These are phyloP conservation scores for Chorisops tibialis DNA, from an alignment of 2,888 invertebrate genomes.

Conservation along the genomic window DNA sequence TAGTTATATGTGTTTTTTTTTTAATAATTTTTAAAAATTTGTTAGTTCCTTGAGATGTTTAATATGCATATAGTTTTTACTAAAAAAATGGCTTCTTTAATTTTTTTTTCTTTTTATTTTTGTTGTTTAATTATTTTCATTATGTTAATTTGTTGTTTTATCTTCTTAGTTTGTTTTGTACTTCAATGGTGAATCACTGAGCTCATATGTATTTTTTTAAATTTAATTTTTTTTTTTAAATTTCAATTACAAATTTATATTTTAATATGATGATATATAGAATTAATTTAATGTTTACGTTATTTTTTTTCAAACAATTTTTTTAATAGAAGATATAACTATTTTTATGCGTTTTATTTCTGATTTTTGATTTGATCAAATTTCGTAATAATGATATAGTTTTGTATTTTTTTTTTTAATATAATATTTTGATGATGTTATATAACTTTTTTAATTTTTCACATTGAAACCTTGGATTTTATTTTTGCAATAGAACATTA, in stretches of 20 bases:
- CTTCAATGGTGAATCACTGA: constrained; percentile 55
- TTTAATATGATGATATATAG: constrained; percentile 6
- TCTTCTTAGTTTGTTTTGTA: constrained; percentile 43
- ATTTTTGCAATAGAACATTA: background rate
- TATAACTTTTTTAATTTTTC: background rate
- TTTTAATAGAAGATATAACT: background rate
- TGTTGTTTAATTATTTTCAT: background rate
- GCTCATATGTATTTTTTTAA: constrained; percentile 35
- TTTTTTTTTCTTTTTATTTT: background rate
- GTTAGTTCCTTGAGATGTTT: background rate
- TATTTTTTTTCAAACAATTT: constrained; percentile 27
- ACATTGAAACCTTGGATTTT: constrained; percentile 17
- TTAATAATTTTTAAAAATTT: background rate
- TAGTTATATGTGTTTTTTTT: constrained; percentile 13
- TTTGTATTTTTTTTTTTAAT: background rate
- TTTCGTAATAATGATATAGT: constrained; percentile 4
- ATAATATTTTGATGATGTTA: background rate
- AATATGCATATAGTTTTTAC: background rate
- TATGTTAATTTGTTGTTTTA: background rate
- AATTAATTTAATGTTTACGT: constrained; percentile 25
- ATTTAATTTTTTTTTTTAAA: constrained; percentile 29
- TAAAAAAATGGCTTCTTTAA: too few relatives aligned
- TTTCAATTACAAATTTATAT: constrained; percentile 17
- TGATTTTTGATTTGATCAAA: constrained; percentile 9
- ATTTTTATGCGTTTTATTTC: constrained; percentile 11